phyloP scores from a whole-genome alignment of 2,797 vertebrate genomes.

The Brotula barbata region DNA sequence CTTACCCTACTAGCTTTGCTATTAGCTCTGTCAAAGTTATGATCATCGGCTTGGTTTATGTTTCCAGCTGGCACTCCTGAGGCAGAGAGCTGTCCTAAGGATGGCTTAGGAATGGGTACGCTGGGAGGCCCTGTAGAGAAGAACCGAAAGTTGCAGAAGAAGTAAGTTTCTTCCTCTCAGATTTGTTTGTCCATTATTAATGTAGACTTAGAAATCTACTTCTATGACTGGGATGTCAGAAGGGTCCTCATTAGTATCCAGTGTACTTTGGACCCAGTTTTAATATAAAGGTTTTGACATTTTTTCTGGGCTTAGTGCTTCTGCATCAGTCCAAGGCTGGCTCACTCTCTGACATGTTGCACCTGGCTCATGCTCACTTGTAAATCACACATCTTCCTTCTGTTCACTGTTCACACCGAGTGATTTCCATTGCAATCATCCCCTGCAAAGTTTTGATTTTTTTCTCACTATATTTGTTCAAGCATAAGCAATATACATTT shows the following conservation, averaged over 20 bases:
- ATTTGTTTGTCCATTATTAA: neutral
- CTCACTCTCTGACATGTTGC: conserved; percentile 27
- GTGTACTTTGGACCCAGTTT: neutral
- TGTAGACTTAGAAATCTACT: neutral
- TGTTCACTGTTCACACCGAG: conserved; percentile 18
- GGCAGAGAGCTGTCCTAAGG: conserved; percentile 84
- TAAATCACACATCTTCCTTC: conserved; percentile 4
- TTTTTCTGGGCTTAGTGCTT: conserved; percentile 5
- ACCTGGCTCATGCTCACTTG: too few relatives aligned
- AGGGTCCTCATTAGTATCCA: neutral
- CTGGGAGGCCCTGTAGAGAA: conserved; percentile 92
- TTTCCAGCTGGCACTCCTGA: conserved; percentile 83
- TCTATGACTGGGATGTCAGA: too few relatives aligned
- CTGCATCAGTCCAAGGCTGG: conserved; percentile 14
- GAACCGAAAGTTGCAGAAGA: conserved; percentile 95
- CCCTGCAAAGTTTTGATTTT: conserved; percentile 17
- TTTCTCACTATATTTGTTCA: conserved; percentile 3
- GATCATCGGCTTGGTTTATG: conserved; percentile 3
- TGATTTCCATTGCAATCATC: conserved; percentile 14
- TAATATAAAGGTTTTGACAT: neutral
- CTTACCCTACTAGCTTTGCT: neutral
- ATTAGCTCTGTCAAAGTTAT: neutral
- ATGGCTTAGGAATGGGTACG: conserved; percentile 86
- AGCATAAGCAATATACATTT: conserved; percentile 18
- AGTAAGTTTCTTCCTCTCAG: conserved; percentile 80